A percentile compares a stretch with the other conserved stretches of the same genome.
These are phyloP conservation scores for Astur gentilis DNA, from an alignment of 2,113 vertebrate species.

Conservation along the genomic window DNA sequence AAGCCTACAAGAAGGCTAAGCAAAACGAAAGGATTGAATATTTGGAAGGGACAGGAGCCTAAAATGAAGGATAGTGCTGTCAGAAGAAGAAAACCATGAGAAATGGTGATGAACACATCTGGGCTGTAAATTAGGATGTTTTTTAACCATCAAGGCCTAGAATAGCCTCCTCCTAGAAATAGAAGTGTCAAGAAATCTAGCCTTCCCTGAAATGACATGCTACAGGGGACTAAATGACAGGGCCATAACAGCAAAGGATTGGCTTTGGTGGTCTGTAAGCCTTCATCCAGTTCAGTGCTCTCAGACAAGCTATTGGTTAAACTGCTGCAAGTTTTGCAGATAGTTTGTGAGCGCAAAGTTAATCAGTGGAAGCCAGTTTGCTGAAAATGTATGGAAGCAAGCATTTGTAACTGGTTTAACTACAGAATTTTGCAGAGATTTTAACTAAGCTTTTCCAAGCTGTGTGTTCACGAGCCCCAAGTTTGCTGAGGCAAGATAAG, in stretches of 20 bases:
- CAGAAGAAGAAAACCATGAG: background rate
- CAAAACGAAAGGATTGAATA: background rate
- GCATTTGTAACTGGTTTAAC: background rate
- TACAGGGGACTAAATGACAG: too few relatives aligned
- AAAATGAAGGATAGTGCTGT: background rate
- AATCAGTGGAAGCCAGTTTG: background rate
- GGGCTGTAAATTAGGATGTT: background rate
- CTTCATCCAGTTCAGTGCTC: background rate
- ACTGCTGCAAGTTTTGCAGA: background rate
- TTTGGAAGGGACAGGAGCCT: background rate
- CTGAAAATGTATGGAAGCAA: background rate
- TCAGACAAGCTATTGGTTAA: background rate
- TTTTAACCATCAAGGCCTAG: background rate
- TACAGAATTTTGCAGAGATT: background rate
- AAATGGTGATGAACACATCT: background rate
- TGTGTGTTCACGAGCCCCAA: background rate
- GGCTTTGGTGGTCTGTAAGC: background rate
- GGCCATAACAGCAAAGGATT: background rate
- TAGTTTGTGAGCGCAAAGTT: background rate
- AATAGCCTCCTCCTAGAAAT: background rate
- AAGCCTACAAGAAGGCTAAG: background rate
- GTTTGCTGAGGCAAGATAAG: background rate
- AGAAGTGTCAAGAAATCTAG: background rate
- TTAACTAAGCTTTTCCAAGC: background rate
- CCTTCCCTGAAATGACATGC: background rate